Conservation (phyloP, 2,888 invertebrate genomes). For the Ditula angustiorana region DNA sequence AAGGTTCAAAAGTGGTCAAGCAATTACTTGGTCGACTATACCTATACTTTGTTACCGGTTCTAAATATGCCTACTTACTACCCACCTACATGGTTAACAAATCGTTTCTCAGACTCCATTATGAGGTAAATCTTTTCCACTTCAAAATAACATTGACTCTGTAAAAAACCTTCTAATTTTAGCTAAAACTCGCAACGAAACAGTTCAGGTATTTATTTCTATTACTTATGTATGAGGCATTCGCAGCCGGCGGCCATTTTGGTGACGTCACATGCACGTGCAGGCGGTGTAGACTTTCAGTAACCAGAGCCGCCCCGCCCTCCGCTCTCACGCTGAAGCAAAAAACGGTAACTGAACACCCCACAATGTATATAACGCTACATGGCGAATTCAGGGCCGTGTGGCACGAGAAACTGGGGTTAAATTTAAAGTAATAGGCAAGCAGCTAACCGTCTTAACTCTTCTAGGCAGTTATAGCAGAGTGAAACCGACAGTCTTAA, state of each 20-base stretch:
- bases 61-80: no score
- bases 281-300: slow-evolving; percentile 80
- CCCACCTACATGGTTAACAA: no score
- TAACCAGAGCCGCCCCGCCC: slow-evolving; percentile 73
- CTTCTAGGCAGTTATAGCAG: no score
- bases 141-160: no score
- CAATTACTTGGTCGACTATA: no score
- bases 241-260: slow-evolving; percentile 55
- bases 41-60: no score
- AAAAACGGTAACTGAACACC: slow-evolving; percentile 72
- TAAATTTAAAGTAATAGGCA: neutral
- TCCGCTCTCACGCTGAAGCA: slow-evolving; percentile 67
- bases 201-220: slow-evolving; percentile 1
- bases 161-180: no score
- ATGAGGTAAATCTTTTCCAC: no score
- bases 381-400: slow-evolving; percentile 46
- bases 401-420: neutral
- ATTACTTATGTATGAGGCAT: slow-evolving; percentile 1
- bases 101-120: no score
- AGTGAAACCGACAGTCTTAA: no score
- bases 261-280: slow-evolving; percentile 68
- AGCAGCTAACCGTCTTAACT: neutral
- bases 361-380: slow-evolving; percentile 51
- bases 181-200: no score
- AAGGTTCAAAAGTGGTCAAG: no score